Conservation (phyloP, 2,113 vertebrate genomes). For the Colaptes auratus region DNA sequence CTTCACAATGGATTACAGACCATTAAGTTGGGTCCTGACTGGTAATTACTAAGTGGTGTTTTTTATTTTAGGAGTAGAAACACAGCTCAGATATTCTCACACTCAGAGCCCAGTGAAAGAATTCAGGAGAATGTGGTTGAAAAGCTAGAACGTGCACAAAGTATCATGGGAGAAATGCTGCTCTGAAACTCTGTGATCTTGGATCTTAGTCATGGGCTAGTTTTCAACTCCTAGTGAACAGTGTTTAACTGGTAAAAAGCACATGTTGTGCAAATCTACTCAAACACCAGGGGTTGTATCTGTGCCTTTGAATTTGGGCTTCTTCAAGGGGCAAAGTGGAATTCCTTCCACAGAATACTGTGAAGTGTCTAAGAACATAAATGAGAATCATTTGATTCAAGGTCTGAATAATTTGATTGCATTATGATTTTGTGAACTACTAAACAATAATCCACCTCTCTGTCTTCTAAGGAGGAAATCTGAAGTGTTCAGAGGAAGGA, state of each 20-base stretch:
- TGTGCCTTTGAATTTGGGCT: background rate
- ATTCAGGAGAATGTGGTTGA: background rate
- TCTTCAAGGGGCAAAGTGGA: background rate
- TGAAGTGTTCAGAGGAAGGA: no score
- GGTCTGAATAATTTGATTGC: background rate
- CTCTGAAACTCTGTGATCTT: background rate
- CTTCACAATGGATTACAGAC: background rate
- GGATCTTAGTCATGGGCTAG: background rate
- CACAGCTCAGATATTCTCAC: background rate
- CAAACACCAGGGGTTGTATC: background rate
- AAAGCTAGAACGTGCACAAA: background rate
- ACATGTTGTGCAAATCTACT: background rate
- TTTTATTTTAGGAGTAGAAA: slow-evolving; percentile 10
- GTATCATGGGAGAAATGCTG: background rate
- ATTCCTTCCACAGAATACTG: background rate
- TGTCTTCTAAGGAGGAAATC: background rate
- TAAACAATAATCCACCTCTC: background rate
- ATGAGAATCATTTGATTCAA: background rate
- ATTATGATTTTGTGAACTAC: background rate
- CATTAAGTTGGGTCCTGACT: slow-evolving; percentile 36
- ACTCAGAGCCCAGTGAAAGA: background rate
- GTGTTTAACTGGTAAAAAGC: background rate
- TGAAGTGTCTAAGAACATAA: background rate
- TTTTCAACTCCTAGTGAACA: background rate
- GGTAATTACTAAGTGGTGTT: background rate